A percentile compares a stretch with the other conserved stretches of the same genome.
phyloP scores from a whole-genome alignment of 2,797 vertebrate species.

The Rhabdomys pumilio region DNA sequence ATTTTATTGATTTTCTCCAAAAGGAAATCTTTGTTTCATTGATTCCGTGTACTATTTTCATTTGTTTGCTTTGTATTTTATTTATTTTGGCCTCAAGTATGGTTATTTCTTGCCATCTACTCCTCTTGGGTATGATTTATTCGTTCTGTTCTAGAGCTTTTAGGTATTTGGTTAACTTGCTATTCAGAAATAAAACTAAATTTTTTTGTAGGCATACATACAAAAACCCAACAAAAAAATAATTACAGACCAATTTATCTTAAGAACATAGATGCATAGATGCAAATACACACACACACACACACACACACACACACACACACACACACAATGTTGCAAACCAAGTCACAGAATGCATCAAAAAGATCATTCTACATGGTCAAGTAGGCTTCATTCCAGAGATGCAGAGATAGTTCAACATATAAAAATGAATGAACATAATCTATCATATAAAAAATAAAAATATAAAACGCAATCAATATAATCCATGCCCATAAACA shows the following conservation, averaged over 20 bases:
- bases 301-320: no score
- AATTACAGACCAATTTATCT: neutral
- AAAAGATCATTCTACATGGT: neutral
- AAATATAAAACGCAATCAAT: neutral
- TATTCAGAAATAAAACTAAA: neutral
- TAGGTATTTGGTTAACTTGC: neutral
- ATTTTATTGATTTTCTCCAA: neutral
- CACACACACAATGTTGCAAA: neutral
- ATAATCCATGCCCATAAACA: neutral
- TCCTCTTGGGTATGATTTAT: neutral
- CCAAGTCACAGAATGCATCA: neutral
- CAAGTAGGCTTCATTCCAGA: neutral
- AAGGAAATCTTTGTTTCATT: neutral
- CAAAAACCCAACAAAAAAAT: neutral
- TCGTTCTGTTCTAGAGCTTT: neutral
- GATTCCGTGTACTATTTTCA: neutral
- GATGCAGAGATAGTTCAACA: neutral
- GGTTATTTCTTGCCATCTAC: neutral
- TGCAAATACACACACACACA: neutral
- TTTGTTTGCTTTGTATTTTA: neutral
- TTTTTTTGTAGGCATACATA: neutral
- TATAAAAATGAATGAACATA: neutral
- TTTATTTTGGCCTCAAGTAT: neutral
- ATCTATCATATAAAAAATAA: neutral
- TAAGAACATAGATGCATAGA: neutral